Base-by-base conservation (phyloP, 1,140 invertebrate genomes). In the Brachionus plicatilis region DNA sequence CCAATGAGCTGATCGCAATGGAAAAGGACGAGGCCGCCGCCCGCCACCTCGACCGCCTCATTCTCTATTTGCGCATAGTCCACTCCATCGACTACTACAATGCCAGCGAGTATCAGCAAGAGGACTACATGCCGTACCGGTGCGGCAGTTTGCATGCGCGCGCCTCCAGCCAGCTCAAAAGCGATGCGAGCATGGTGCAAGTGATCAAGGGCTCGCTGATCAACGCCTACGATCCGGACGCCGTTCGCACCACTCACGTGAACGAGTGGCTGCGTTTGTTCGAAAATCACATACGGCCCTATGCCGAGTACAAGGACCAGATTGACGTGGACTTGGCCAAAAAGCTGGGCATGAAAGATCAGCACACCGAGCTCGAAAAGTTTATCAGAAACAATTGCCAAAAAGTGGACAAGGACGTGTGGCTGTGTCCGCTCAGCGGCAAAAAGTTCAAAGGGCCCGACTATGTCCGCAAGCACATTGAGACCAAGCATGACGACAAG, bases 401-500 rank as follows among this genome's bases (percentile, higher is more conserved):
- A 87, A 96, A 99, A 90, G 87, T 99, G 24, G 94, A 94, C 0
- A 97, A 97, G 87, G 97, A 98, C 87, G 99, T 99, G 87, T 99
- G 97, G 96, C 89, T 99, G 27, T 99, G 97, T 91, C 97, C 97
- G 0, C 90, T 99, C 1, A 98, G 96, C 85, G 96, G 96, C 0
- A 99, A 99, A 88, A 99, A 99, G 88, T 99, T 99, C 89, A 99
- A 99, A 90, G 97, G 96, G 0, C 96, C 97, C 0, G 97, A 99
- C 87, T 99, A 98, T 90, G 96, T 99, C 12, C 93, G 95, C 45
- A 99, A 99, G 88, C 97, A 99, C 88, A 97, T 99, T 65, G 94
- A 96, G 86, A 98, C 97, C 88, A 99, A 99, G 88, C 96, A 99
- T 88, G 93, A 89, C 0, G 97, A 99, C 86, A 98, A 98, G 90